Evolutionary conservation across 2,888 invertebrate genomes (phyloP).

Genomic region (Tinea pellionella): DNA sequence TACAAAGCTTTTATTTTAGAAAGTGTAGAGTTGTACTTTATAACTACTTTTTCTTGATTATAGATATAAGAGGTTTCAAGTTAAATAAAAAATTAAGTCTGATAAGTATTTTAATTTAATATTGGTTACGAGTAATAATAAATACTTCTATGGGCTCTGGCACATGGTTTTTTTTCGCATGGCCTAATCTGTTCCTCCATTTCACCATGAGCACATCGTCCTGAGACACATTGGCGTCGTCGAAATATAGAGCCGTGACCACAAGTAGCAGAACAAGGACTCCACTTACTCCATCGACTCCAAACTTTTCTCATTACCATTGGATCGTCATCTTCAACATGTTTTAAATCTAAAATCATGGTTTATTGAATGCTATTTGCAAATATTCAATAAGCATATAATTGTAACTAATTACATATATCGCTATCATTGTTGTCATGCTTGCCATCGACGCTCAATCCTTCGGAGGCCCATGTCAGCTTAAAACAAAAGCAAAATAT

Average conservation of each 20-base stretch:
- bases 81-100: too few relatives aligned
- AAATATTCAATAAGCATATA: too few relatives aligned
- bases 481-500: background rate
- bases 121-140: background rate
- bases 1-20: too few relatives aligned
- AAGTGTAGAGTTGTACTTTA: too few relatives aligned
- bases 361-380: too few relatives aligned
- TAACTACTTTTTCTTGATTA: too few relatives aligned
- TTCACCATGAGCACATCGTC: slow-evolving; percentile 51
- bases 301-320: slow-evolving; percentile 38
- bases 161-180: slow-evolving; percentile 36
- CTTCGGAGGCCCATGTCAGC: background rate
- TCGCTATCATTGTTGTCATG: too few relatives aligned
- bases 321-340: background rate
- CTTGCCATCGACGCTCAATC: too few relatives aligned
- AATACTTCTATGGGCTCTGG: background rate
- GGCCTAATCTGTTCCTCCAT: slow-evolving; percentile 44
- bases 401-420: too few relatives aligned
- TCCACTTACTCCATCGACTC: slow-evolving; percentile 59
- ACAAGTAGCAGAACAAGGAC: slow-evolving; percentile 47
- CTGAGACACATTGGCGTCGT: slow-evolving; percentile 39
- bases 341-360: too few relatives aligned
- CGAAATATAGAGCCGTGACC: slow-evolving; percentile 38
- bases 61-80: too few relatives aligned
- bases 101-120: too few relatives aligned